Percentiles rank a stretch among this genome's conserved stretches.
Conservation (phyloP, 2,888 invertebrate genomes). For the Ophion slaviceki region DNA sequence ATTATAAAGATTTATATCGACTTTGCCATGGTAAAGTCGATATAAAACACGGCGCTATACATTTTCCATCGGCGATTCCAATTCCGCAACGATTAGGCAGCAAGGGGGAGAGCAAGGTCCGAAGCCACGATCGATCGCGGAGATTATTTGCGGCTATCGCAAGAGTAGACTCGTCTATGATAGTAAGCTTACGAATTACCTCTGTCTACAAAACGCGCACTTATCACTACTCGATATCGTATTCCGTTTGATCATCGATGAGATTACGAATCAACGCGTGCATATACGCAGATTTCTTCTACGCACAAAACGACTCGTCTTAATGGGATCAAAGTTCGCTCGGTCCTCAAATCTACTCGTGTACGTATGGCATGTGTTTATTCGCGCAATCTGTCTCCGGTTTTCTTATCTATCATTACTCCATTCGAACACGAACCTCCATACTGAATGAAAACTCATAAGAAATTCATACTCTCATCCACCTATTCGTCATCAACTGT, state of each 20-base stretch:
- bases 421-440: conserved; percentile 31
- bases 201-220: not conserved
- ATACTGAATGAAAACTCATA: conserved; percentile 50
- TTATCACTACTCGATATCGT: conserved; percentile 21
- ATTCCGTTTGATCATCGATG: conserved; percentile 20
- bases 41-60: not conserved
- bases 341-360: conserved; percentile 14
- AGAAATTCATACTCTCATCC: conserved; percentile 37
- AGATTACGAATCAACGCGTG: conserved; percentile 33
- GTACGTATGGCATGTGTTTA: conserved; percentile 23
- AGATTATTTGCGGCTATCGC: not conserved
- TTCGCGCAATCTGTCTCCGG: conserved; percentile 38
- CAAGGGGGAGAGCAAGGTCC: not conserved
- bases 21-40: too few species aligned
- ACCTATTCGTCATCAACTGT: conserved; percentile 36
- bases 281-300: not conserved
- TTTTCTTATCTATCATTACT: conserved; percentile 52
- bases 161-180: not conserved
- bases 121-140: not conserved
- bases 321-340: conserved; percentile 55
- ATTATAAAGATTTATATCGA: too few species aligned
- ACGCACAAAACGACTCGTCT: not conserved
- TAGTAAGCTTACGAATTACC: conserved; percentile 10
- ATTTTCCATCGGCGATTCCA: not conserved
- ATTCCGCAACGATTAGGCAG: not conserved